Conservation (phyloP, 2,888 invertebrate genomes). For the Entomobrya multifasciata region DNA sequence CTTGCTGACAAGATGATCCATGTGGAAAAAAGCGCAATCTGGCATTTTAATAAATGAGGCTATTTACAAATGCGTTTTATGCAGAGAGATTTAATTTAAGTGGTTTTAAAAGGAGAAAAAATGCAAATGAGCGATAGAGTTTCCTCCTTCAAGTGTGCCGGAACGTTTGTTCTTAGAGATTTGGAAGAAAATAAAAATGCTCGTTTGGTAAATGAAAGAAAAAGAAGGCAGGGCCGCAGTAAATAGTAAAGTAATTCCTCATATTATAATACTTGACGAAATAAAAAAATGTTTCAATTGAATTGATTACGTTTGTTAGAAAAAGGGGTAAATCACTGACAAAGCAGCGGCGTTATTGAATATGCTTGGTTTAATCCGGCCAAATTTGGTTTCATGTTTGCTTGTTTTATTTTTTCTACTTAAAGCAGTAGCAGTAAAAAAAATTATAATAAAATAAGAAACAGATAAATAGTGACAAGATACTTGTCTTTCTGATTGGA, state of each 20-base stretch:
- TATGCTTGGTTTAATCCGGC: slow-evolving; percentile 43
- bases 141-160: slow-evolving; percentile 47
- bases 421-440: slow-evolving; percentile 39
- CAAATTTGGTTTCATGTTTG: slow-evolving; percentile 50
- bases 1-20: slow-evolving; percentile 63
- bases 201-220: not conserved
- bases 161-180: not conserved
- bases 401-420: not conserved
- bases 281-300: not conserved
- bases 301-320: not conserved
- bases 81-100: slow-evolving; percentile 30
- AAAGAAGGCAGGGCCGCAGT: not conserved
- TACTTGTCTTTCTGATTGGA: slow-evolving; percentile 6
- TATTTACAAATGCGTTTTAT: slow-evolving; percentile 46
- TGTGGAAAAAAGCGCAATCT: slow-evolving; percentile 36
- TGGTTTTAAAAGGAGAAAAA: slow-evolving; percentile 36
- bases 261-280: not conserved
- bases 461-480: slow-evolving; percentile 41
- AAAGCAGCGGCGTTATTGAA: not conserved
- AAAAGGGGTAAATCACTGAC: not conserved
- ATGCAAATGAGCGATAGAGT: slow-evolving; percentile 46
- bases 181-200: not conserved
- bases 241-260: not conserved
- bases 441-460: slow-evolving; percentile 35
- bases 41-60: slow-evolving; percentile 41